Percentiles rank a stretch among this genome's conserved stretches.
These are phyloP conservation scores for Hiodon tergisus DNA, from an alignment of 2,113 vertebrate species.

Conservation along the genomic window DNA sequence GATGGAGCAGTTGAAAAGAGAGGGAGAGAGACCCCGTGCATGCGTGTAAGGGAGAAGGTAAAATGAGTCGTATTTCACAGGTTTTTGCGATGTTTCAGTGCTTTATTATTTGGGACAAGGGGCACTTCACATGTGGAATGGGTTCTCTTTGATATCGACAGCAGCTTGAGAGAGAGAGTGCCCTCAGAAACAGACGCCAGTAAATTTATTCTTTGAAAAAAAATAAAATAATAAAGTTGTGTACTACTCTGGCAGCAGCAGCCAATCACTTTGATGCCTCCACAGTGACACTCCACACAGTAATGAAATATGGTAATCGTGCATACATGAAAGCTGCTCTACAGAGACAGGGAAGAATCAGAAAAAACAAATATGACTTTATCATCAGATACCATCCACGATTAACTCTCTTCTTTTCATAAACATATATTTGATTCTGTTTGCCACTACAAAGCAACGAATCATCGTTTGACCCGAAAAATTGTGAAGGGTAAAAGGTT, in stretches of 20 bases:
- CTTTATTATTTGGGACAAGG: conserved; percentile 70
- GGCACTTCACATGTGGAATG: conserved; percentile 69
- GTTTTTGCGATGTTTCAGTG: conserved; percentile 67
- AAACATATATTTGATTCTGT: conserved; percentile 61
- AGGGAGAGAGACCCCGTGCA: conserved; percentile 32
- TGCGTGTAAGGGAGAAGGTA: conserved; percentile 41
- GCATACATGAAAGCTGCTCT: conserved; percentile 60
- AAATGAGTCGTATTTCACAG: conserved; percentile 65
- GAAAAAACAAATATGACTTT: conserved; percentile 69
- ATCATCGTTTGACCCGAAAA: conserved; percentile 56
- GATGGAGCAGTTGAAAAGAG: conserved; percentile 17
- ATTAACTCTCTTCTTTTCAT: conserved; percentile 59
- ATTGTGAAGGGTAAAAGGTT: conserved; percentile 41
- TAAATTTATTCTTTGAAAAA: conserved; percentile 63
- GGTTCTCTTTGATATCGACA: conserved; percentile 73
- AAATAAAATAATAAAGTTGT: conserved; percentile 52
- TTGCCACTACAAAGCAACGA: conserved; percentile 50
- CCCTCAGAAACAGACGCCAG: conserved; percentile 70
- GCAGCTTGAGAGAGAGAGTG: conserved; percentile 71
- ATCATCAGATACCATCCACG: conserved; percentile 56
- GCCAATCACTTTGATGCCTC: conserved; percentile 65
- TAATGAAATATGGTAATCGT: conserved; percentile 75
- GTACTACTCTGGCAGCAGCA: conserved; percentile 55
- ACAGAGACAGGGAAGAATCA: conserved; percentile 41
- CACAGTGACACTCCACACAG: conserved; percentile 57